Conservation (phyloP, 2,113 vertebrate species). For the Sphaerodactylus townsendi region DNA sequence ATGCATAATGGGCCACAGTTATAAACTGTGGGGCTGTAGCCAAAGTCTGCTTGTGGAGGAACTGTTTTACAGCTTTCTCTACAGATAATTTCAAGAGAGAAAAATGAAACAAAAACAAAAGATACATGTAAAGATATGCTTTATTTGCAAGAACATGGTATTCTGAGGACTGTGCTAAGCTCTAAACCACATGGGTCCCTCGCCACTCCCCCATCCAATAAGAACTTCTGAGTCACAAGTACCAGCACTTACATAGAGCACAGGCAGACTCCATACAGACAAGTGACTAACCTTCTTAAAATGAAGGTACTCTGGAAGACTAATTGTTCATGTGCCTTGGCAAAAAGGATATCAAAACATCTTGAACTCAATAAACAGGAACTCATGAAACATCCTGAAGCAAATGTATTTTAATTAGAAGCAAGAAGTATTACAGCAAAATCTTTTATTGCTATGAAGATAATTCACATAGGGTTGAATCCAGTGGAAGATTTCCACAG, state of each 20-base stretch:
- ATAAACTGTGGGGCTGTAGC: background rate
- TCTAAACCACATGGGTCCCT: background rate
- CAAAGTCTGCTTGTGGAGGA: background rate
- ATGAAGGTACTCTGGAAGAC: slow-evolving; percentile 25
- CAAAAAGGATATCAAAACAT: slow-evolving; percentile 46
- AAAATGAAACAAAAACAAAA: background rate
- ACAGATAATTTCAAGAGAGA: background rate
- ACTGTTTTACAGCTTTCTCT: background rate
- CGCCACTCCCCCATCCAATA: slow-evolving; percentile 4
- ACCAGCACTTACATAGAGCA: slow-evolving; percentile 38
- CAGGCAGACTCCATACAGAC: slow-evolving; percentile 27
- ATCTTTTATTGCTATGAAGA: slow-evolving; percentile 44
- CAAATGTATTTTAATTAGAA: slow-evolving; percentile 46
- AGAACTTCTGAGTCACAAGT: slow-evolving; percentile 46
- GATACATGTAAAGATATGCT: too few relatives aligned
- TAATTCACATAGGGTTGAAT: slow-evolving; percentile 19
- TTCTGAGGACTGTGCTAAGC: slow-evolving; percentile 17
- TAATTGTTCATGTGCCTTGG: slow-evolving; percentile 54
- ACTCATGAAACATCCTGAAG: slow-evolving; percentile 60
- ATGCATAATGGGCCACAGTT: too few relatives aligned
- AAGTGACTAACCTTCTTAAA: background rate
- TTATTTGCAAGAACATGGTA: slow-evolving; percentile 48
- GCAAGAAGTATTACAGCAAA: slow-evolving; percentile 36
- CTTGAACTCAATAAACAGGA: slow-evolving; percentile 48
- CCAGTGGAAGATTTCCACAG: too few relatives aligned